Conservation (phyloP, 2,888 invertebrate species). For the Agonopterix heracliana region DNA sequence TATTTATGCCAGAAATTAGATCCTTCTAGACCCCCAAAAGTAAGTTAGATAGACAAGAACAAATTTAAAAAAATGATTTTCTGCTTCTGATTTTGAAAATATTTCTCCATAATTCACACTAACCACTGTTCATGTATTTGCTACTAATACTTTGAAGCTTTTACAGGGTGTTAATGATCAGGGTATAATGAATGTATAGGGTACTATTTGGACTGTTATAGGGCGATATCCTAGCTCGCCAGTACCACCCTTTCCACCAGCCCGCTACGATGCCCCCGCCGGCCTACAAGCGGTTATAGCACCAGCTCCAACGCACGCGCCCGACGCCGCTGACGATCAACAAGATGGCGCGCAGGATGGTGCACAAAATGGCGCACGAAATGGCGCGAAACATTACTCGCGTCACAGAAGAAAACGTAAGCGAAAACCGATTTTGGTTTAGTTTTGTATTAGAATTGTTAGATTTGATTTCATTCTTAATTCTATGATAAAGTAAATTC, state of each 20-base stretch:
- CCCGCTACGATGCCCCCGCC: conserved; percentile 56
- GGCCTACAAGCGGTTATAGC: conserved; percentile 68
- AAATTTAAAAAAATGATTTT: neutral
- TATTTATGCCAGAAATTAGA: conserved; percentile 22
- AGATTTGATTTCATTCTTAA: conserved; percentile 16
- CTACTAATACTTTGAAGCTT: conserved; percentile 18
- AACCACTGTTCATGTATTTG: neutral
- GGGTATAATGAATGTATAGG: conserved; percentile 61
- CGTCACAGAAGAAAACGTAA: conserved; percentile 53
- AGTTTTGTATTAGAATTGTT: conserved; percentile 16
- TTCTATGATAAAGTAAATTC: conserved; percentile 16
- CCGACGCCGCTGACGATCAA: conserved; percentile 17
- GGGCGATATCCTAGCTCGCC: conserved; percentile 69
- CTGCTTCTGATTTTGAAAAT: too few relatives aligned
- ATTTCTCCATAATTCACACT: neutral
- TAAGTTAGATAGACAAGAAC: too few relatives aligned
- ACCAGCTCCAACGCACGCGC: conserved; percentile 32
- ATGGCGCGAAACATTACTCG: conserved; percentile 28
- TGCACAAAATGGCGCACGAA: conserved; percentile 16
- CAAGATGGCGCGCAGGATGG: conserved; percentile 7
- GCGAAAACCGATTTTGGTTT: conserved; percentile 63
- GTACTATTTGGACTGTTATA: conserved; percentile 61
- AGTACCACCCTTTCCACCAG: conserved; percentile 69
- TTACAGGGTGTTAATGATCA: conserved; percentile 11
- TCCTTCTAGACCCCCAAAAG: neutral